A percentile compares a stretch with the other conserved stretches of the same genome.
Evolutionary conservation across 1,140 invertebrate species (phyloP).

Genomic region (Achroia grisella): DNA sequence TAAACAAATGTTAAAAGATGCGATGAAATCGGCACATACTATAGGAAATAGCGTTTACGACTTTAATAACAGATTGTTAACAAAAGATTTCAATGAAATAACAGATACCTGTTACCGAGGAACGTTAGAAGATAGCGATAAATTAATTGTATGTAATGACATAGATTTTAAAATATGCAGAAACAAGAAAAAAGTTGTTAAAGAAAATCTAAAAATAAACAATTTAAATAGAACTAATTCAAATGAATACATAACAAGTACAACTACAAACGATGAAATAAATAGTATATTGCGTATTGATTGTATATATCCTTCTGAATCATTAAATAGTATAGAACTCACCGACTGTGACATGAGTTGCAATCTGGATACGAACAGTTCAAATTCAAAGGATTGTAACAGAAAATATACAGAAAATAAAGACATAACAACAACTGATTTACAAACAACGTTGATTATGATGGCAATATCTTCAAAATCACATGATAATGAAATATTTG

Average conservation of each 20-base stretch:
- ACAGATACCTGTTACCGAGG: slow-evolving; percentile 7
- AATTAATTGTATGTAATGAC: slow-evolving; percentile 35
- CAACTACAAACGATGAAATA: background rate
- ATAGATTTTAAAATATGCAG: slow-evolving; percentile 29
- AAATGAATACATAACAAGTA: background rate
- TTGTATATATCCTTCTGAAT: background rate
- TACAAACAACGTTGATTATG: slow-evolving; percentile 49
- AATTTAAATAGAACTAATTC: background rate
- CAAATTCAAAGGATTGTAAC: background rate
- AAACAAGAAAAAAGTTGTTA: slow-evolving; percentile 9
- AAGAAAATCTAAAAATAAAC: background rate
- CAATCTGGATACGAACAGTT: background rate
- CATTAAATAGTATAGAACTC: background rate
- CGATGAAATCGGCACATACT: slow-evolving; percentile 13
- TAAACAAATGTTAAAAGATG: slow-evolving; percentile 26
- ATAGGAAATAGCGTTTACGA: background rate
- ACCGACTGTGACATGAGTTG: background rate
- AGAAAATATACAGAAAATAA: background rate
- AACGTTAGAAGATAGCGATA: slow-evolving; percentile 11
- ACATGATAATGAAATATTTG: slow-evolving; percentile 14
- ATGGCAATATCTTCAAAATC: slow-evolving; percentile 38
- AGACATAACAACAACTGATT: slow-evolving; percentile 17
- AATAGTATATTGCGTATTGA: background rate
- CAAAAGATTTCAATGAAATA: background rate
- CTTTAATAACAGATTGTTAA: background rate